Evolutionary conservation across 2,113 vertebrate genomes (phyloP).

Genomic region (Silurus asotus): DNA sequence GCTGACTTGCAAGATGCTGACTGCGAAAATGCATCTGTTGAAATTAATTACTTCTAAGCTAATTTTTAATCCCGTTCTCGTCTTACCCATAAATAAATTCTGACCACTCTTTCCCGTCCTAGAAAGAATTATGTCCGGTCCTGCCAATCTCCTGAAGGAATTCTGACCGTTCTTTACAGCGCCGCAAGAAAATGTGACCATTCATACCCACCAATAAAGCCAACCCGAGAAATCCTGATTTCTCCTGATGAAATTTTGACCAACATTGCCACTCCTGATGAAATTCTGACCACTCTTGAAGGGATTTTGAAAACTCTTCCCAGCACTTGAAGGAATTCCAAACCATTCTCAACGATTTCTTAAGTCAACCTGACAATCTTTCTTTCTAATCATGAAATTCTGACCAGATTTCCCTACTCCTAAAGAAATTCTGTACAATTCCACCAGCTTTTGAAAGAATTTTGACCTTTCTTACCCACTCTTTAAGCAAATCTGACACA

Average conservation of each 20-base stretch:
- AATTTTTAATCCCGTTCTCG: background rate
- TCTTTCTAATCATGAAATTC: background rate
- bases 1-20: background rate
- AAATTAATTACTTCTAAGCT: background rate
- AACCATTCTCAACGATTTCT: background rate
- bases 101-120: no score
- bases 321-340: background rate
- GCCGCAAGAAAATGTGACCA: background rate
- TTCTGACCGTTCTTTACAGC: background rate
- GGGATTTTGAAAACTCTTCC: background rate
- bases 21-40: background rate
- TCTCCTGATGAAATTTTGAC: background rate
- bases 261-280: no score
- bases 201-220: background rate
- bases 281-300: background rate
- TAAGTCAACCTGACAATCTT: background rate
- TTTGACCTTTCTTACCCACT: background rate
- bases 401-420: background rate
- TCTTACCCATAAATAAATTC: background rate
- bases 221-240: no score
- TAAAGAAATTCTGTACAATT: background rate
- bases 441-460: background rate
- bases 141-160: background rate
- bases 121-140: background rate
- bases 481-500: background rate